These are phyloP conservation scores for Engystomops pustulosus DNA, from an alignment of 2,113 vertebrate species.

Conservation along the genomic window DNA sequence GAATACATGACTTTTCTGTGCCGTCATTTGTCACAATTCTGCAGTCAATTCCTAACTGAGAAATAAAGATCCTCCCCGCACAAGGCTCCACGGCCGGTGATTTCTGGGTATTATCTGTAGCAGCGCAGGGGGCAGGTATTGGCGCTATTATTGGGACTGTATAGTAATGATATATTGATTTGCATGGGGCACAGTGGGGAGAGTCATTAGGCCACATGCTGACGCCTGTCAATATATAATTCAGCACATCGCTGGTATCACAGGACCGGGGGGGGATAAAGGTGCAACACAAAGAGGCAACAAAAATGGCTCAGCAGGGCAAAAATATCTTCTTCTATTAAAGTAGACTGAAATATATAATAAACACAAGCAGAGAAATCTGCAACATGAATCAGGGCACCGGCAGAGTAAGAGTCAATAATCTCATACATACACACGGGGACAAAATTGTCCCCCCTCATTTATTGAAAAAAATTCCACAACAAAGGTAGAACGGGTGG, in stretches of 20 bases:
- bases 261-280: not conserved
- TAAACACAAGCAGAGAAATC: too few species aligned
- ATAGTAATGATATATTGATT: conserved; percentile 22
- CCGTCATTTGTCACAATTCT: conserved; percentile 41
- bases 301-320: not conserved
- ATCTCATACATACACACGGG: too few species aligned
- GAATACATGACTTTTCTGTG: conserved; percentile 38
- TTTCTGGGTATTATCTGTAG: not conserved
- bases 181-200: conserved; percentile 4
- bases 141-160: not conserved
- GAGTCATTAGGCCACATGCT: conserved; percentile 24
- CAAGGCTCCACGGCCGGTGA: not conserved
- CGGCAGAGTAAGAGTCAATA: too few species aligned
- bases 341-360: not conserved
- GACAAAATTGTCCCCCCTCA: too few species aligned
- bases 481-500: too few species aligned
- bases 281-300: conserved; percentile 5
- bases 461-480: too few species aligned
- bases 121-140: not conserved
- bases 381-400: too few species aligned
- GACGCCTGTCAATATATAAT: conserved; percentile 29
- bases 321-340: not conserved
- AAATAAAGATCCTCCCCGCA: conserved; percentile 22
- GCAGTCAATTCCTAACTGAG: not conserved
- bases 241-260: not conserved